Evolutionary conservation across 2,113 vertebrate species (phyloP).

Genomic region (Boleophthalmus pectinirostris): DNA sequence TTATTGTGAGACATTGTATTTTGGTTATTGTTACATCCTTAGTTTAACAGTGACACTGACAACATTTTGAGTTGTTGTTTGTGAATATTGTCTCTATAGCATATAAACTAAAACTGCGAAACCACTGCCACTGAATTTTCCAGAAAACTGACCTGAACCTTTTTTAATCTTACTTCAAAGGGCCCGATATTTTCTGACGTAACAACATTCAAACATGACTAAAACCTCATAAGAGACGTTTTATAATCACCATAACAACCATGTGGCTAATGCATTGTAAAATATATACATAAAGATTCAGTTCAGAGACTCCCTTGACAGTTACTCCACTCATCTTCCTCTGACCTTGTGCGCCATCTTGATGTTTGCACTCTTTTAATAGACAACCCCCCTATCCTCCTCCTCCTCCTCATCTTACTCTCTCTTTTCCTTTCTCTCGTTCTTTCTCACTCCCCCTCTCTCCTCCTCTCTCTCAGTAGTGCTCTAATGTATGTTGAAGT

Average conservation of each 20-base stretch:
- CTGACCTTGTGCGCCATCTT: conserved; percentile 37
- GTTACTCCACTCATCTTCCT: conserved; percentile 23
- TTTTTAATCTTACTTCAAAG: too few relatives aligned
- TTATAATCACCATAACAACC: neutral
- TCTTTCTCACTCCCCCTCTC: conserved; percentile 18
- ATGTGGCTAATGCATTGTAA: neutral
- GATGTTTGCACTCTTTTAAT: conserved; percentile 40
- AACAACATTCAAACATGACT: too few relatives aligned
- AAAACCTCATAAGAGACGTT: neutral
- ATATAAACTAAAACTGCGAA: too few relatives aligned
- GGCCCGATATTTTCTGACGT: too few relatives aligned
- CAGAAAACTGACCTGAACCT: too few relatives aligned
- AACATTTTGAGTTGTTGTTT: too few relatives aligned
- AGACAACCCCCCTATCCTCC: conserved; percentile 10
- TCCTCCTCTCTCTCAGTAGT: conserved; percentile 32
- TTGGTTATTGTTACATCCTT: too few relatives aligned
- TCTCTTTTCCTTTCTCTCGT: neutral
- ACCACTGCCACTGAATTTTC: too few relatives aligned
- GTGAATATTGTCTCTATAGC: too few relatives aligned
- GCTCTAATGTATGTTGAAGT: conserved; percentile 49
- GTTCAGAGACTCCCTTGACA: neutral
- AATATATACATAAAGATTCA: neutral
- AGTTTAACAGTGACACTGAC: too few relatives aligned
- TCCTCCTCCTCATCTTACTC: too few relatives aligned
- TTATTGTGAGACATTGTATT: too few relatives aligned